phyloP scores from a whole-genome alignment of 1,140 invertebrate genomes.

The Pseudachorutes palmiensis region DNA sequence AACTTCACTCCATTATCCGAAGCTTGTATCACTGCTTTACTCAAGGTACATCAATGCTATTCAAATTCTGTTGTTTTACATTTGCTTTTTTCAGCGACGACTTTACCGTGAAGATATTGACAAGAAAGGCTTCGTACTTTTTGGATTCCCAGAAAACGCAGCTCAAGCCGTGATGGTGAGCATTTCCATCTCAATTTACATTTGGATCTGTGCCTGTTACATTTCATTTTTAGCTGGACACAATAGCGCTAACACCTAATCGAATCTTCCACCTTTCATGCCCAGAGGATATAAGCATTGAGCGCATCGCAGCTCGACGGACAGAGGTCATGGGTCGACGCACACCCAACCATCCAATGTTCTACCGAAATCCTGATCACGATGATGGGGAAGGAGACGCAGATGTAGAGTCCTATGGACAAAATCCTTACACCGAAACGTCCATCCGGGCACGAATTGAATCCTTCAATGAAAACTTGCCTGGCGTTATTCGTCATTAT shows the following conservation, averaged over 20 bases:
- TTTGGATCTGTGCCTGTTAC: neutral
- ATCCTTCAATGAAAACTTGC: constrained; percentile 15
- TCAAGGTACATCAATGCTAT: constrained; percentile 18
- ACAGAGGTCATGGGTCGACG: constrained; percentile 14
- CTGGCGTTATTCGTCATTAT: constrained; percentile 12
- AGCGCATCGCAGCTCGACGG: constrained; percentile 7
- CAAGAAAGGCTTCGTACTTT: constrained; percentile 30
- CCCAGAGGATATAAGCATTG: constrained; percentile 8
- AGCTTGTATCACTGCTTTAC: constrained; percentile 13
- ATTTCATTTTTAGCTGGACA: constrained; percentile 16
- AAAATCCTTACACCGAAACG: constrained; percentile 23
- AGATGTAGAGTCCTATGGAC: neutral
- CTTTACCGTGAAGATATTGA: constrained; percentile 23
- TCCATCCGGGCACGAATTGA: constrained; percentile 14
- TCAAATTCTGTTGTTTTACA: neutral
- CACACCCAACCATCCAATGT: constrained; percentile 6
- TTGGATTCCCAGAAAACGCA: constrained; percentile 28
- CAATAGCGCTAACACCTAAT: constrained; percentile 14
- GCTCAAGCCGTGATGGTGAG: constrained; percentile 12
- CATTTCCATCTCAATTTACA: neutral
- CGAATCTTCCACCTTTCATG: constrained; percentile 26
- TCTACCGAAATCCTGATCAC: neutral
- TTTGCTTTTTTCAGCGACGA: constrained; percentile 9
- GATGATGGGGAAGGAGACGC: neutral
- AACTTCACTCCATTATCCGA: constrained; percentile 27